These are phyloP conservation scores for Synaphobranchus kaupii DNA, from an alignment of 2,797 vertebrate species.

Conservation along the genomic window DNA sequence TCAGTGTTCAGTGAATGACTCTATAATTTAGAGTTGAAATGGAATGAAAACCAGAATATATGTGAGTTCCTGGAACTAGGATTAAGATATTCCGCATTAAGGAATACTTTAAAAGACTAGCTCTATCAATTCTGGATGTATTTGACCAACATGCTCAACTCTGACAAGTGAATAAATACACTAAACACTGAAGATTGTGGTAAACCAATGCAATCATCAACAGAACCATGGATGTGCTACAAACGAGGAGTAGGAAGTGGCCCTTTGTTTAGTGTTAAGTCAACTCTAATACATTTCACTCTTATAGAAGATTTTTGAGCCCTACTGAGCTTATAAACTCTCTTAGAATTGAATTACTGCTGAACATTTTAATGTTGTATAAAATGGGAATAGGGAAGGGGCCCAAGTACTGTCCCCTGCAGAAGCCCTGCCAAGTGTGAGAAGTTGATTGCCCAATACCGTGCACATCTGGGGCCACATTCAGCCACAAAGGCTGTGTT, in stretches of 20 bases:
- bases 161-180: background rate
- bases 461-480: background rate
- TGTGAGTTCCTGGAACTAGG: background rate
- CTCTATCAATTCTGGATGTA: background rate
- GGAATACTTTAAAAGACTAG: background rate
- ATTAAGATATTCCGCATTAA: background rate
- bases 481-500: constrained; percentile 17
- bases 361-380: background rate
- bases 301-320: background rate
- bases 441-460: constrained; percentile 8
- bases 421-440: background rate
- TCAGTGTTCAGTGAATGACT: background rate
- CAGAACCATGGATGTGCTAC: background rate
- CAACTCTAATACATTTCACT: background rate
- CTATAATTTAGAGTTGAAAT: background rate
- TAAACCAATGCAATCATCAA: background rate
- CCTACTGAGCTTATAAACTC: background rate
- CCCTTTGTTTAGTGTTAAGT: background rate
- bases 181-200: background rate
- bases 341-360: background rate
- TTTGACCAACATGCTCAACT: background rate
- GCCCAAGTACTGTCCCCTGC: background rate
- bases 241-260: background rate
- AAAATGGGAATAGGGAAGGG: background rate
- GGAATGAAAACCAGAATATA: background rate